These are phyloP conservation scores for Steinernema feltiae DNA, from an alignment of 1,140 invertebrate genomes.

Conservation along the genomic window DNA sequence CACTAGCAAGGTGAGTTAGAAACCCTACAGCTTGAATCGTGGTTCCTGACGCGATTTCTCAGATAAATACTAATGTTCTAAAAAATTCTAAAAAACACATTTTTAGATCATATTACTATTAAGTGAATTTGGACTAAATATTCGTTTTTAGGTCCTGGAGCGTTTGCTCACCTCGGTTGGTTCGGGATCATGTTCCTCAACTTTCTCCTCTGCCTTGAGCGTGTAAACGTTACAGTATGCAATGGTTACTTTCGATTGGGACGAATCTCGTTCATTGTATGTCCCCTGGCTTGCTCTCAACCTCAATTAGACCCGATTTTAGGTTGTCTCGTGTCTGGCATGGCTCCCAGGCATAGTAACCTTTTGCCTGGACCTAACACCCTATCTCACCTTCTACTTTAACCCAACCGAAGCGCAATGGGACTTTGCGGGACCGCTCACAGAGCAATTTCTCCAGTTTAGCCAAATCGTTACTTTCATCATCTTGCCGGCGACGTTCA, in stretches of 20 bases:
- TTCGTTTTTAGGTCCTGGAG: background rate
- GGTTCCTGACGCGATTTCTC: too few relatives aligned
- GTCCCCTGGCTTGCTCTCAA: background rate
- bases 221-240: background rate
- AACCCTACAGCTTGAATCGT: too few relatives aligned
- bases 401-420: background rate
- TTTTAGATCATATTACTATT: too few relatives aligned
- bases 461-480: background rate
- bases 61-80: too few relatives aligned
- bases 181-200: slow-evolving; percentile 3
- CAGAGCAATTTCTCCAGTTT: background rate
- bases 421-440: background rate
- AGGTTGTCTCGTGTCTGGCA: background rate
- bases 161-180: background rate
- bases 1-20: too few relatives aligned
- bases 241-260: too few relatives aligned
- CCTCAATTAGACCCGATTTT: background rate
- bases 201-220: background rate
- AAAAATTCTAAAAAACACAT: too few relatives aligned
- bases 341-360: background rate
- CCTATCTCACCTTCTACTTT: background rate
- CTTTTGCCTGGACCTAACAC: background rate
- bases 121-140: too few relatives aligned
- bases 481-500: background rate
- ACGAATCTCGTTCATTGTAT: background rate